Conservation (phyloP, 2,888 invertebrate genomes). For the Cryptophagus acutangulus region DNA sequence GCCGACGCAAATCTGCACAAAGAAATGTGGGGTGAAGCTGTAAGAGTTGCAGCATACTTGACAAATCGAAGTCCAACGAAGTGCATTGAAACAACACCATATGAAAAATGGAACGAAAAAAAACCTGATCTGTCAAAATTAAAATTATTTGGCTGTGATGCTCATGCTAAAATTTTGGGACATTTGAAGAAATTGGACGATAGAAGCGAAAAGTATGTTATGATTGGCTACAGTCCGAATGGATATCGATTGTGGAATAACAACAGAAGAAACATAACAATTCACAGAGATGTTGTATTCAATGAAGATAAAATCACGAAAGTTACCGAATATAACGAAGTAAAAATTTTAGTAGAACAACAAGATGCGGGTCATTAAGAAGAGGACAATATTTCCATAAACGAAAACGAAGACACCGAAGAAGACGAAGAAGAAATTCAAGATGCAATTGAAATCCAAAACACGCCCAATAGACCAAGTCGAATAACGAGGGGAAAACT, state of each 20-base stretch:
- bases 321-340: neutral
- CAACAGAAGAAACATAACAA: slow-evolving; percentile 11
- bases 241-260: slow-evolving; percentile 19
- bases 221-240: slow-evolving; percentile 24
- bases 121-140: slow-evolving; percentile 32
- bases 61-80: slow-evolving; percentile 19
- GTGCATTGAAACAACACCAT: slow-evolving; percentile 25
- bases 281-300: slow-evolving; percentile 19
- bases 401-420: neutral
- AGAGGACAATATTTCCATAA: neutral
- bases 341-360: slow-evolving; percentile 10
- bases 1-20: slow-evolving; percentile 16
- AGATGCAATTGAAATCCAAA: neutral
- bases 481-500: neutral
- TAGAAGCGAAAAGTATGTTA: slow-evolving; percentile 27
- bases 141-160: slow-evolving; percentile 32
- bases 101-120: slow-evolving; percentile 31
- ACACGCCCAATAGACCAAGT: too few relatives aligned
- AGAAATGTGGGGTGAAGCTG: slow-evolving; percentile 22
- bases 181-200: slow-evolving; percentile 31
- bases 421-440: slow-evolving; percentile 4
- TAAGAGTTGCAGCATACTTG: slow-evolving; percentile 15
- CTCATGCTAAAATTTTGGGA: slow-evolving; percentile 28
- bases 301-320: slow-evolving; percentile 4
- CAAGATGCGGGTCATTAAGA: neutral